Evolutionary conservation across 2,888 invertebrate species (phyloP), one percentile per base, ranked within the genome.

Genomic region (Plagodis dolabraria): DNA sequence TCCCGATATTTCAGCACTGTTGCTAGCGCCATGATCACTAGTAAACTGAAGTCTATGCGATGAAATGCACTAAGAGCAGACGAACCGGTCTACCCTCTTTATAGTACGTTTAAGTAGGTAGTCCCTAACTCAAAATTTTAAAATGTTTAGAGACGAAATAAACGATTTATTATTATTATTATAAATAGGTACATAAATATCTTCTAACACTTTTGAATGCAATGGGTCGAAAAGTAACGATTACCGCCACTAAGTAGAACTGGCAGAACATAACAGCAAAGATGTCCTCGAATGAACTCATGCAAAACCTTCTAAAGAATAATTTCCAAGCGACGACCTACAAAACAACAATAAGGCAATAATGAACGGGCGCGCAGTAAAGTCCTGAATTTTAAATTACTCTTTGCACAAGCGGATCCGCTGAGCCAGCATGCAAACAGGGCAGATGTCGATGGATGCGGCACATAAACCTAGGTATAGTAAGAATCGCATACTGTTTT

Each of bases 381-480:
- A 81, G 81, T 77, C 85, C 83, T 85, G 89, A 87, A 89, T 89
- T 91, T 89, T 83, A 89, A 91, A 90, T 90, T 84, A 87, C 85
- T 85, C 82, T 86, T 87, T 86, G 83, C 82, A 80, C 80, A 81
- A 76, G 82, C 78, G 76, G 80, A 83, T 80, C 79, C 79, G 85
- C 86, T 79, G 86, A 83, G 80, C 79, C 82, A 82, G 83, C 82
- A 75, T 69, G 80, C 81, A 85, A 85, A 86, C 84, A 84, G 72
- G 67, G 57, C 62, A 60, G 60, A 60, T 64, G 60, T 57, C 70
- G 58, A 63, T 63, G 69, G 35, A 43, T 49, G 44, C 46, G 44
- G 34, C 35, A 55, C 55, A 55, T 50, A 53, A 22, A 22, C 22
- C 22, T 38, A 38, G 2, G 44, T 51, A 57, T 7, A 38, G 7